phyloP scores from a whole-genome alignment of 2,797 vertebrate genomes.

The Poliocrania exsul region DNA sequence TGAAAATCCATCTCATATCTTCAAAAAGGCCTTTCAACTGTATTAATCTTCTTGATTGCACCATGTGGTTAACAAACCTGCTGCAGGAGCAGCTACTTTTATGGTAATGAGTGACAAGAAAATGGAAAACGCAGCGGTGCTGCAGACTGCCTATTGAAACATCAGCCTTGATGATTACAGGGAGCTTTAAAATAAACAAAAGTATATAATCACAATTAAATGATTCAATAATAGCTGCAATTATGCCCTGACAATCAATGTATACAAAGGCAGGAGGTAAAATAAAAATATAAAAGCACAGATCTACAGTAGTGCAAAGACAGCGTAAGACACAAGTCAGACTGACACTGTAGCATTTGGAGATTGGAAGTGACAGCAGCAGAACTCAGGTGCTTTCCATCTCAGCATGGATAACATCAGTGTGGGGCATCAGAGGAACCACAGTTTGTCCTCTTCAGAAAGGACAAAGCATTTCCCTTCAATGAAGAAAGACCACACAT shows the following conservation, averaged over 20 bases:
- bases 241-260: neutral
- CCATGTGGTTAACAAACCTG: neutral
- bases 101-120: conserved; percentile 5
- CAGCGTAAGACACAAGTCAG: neutral
- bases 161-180: neutral
- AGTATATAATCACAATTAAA: neutral
- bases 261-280: conserved; percentile 18
- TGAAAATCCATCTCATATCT: conserved; percentile 8
- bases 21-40: conserved; percentile 17
- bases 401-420: neutral
- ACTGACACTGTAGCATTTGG: neutral
- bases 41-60: conserved; percentile 23
- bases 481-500: conserved; percentile 1
- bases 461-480: neutral
- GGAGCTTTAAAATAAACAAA: neutral
- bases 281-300: neutral
- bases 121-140: conserved; percentile 4
- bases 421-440: neutral
- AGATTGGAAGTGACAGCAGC: conserved; percentile 11
- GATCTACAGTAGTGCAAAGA: neutral
- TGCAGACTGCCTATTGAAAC: neutral
- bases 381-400: neutral
- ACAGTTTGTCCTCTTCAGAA: neutral
- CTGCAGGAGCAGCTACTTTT: neutral
- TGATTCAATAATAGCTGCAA: conserved; percentile 28